Conservation (phyloP, 2,113 vertebrate genomes). For the Anas platyrhynchos region DNA sequence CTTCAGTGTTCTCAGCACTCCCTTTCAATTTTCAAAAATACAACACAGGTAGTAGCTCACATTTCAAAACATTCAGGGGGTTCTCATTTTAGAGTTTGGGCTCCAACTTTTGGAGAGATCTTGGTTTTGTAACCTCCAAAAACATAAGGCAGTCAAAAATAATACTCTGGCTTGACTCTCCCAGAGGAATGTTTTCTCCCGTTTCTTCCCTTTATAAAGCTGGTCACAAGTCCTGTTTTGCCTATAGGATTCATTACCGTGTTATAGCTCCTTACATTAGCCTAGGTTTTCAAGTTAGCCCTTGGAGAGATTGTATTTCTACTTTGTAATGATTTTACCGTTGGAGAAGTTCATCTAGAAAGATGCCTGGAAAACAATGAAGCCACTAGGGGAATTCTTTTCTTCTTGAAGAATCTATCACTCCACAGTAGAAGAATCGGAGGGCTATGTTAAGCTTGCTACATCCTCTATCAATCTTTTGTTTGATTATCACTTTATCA, state of each 20-base stretch:
- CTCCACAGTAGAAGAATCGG: not conserved
- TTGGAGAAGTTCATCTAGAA: constrained; percentile 32
- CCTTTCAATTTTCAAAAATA: not conserved
- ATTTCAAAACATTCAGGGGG: not conserved
- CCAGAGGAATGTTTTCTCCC: not conserved
- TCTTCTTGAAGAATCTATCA: constrained; percentile 2
- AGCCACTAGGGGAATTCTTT: not conserved
- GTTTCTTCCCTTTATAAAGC: not conserved
- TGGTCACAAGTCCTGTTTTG: not conserved
- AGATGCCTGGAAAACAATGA: not conserved
- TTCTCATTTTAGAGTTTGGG: not conserved
- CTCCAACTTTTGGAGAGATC: not conserved
- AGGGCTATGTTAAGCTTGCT: constrained; percentile 13
- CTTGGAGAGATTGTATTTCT: not conserved
- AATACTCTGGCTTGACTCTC: not conserved
- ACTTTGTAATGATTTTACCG: constrained; percentile 31
- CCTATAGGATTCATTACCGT: not conserved
- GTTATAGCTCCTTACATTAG: not conserved
- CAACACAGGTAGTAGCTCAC: not conserved
- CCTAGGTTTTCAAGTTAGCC: not conserved
- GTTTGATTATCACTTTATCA: constrained; percentile 64
- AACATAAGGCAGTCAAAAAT: not conserved
- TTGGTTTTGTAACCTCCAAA: not conserved
- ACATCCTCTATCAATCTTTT: constrained; percentile 41
- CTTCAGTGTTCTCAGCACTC: not conserved